These are phyloP conservation scores for Cydia pomonella DNA, from an alignment of 1,140 invertebrate genomes.

Conservation along the genomic window DNA sequence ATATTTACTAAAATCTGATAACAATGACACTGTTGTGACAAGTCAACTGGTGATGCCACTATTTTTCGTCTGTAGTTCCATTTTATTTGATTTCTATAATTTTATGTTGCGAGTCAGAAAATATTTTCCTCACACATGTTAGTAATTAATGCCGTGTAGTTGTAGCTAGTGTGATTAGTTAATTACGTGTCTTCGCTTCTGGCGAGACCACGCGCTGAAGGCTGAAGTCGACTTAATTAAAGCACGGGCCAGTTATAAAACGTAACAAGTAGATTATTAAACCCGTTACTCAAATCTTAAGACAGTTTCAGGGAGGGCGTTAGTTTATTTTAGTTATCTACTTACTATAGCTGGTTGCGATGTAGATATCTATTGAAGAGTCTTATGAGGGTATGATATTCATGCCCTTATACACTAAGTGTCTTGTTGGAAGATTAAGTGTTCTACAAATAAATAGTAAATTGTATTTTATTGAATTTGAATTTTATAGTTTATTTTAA, in stretches of 20 bases:
- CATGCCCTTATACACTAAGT: too few species aligned
- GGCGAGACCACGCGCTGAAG: slow-evolving; percentile 36
- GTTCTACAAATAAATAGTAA: too few species aligned
- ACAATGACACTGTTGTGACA: too few species aligned
- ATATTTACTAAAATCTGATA: too few species aligned
- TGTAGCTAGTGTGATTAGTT: slow-evolving; percentile 45
- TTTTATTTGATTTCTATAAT: too few species aligned
- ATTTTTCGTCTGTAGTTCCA: too few species aligned
- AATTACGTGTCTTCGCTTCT: slow-evolving; percentile 47
- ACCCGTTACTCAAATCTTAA: slow-evolving; percentile 30
- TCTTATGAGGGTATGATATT: not conserved
- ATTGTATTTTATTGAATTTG: too few species aligned
- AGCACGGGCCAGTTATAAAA: slow-evolving; percentile 24
- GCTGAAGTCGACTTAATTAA: slow-evolving; percentile 51
- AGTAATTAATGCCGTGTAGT: slow-evolving; percentile 15
- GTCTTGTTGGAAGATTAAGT: too few species aligned
- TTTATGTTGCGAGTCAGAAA: too few species aligned
- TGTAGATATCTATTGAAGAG: not conserved
- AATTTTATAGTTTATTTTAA: too few species aligned
- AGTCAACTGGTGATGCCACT: too few species aligned
- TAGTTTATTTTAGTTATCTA: slow-evolving; percentile 18
- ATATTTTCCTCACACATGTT: slow-evolving; percentile 13
- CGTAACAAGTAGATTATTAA: slow-evolving; percentile 32
- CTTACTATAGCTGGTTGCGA: not conserved
- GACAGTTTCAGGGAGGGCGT: slow-evolving; percentile 12